phyloP scores from a whole-genome alignment of 1,140 invertebrate species.

The Lordiphosa mommai region DNA sequence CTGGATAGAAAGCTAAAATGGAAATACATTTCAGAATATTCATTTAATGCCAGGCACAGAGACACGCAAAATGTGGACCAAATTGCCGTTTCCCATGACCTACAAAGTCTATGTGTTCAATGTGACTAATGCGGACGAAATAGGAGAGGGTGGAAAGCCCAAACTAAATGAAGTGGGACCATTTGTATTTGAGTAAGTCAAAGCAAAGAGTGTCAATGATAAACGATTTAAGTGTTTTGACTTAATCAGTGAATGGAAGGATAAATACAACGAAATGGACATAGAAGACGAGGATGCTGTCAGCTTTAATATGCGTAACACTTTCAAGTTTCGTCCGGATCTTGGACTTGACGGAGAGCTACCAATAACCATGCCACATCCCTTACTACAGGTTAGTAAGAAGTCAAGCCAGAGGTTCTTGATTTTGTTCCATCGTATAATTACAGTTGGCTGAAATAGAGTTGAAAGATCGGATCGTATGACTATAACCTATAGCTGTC shows the following conservation, averaged over 20 bases:
- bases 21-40: slow-evolving; percentile 79
- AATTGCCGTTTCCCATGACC: slow-evolving; percentile 84
- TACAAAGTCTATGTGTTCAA: slow-evolving; percentile 92
- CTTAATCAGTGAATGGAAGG: slow-evolving; percentile 29
- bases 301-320: slow-evolving; percentile 83
- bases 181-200: slow-evolving; percentile 86
- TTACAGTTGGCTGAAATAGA: too few species aligned
- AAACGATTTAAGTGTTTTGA: not conserved
- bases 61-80: slow-evolving; percentile 84
- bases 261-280: slow-evolving; percentile 23
- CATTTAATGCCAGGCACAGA: slow-evolving; percentile 82
- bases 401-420: too few species aligned
- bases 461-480: too few species aligned
- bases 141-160: slow-evolving; percentile 86
- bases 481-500: too few species aligned
- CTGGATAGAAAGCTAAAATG: not conserved
- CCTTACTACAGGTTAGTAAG: slow-evolving; percentile 81
- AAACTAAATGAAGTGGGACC: slow-evolving; percentile 86
- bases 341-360: slow-evolving; percentile 51
- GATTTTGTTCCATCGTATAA: too few species aligned
- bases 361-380: slow-evolving; percentile 83
- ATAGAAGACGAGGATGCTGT: slow-evolving; percentile 83
- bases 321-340: slow-evolving; percentile 81
- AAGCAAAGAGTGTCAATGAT: too few species aligned
- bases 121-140: slow-evolving; percentile 81